Conservation (phyloP, 1,140 invertebrate genomes). For the Calliphora vicina region DNA sequence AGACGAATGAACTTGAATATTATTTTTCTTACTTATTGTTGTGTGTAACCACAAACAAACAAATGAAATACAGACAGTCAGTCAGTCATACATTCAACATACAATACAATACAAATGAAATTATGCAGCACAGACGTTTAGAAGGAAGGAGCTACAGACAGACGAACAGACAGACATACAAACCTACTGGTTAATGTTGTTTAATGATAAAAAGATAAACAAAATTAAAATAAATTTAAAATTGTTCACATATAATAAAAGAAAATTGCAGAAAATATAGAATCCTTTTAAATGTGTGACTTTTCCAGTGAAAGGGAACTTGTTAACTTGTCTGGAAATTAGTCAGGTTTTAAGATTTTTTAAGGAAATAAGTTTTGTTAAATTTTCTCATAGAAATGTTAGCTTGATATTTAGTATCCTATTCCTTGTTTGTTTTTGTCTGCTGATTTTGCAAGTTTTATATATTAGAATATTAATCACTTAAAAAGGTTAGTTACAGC, state of each 20-base stretch:
- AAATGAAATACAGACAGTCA: not conserved
- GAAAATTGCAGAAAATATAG: not conserved
- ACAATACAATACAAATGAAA: not conserved
- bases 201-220: not conserved
- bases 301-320: slow-evolving; percentile 5
- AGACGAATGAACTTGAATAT: slow-evolving; percentile 31
- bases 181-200: no score
- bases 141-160: not conserved
- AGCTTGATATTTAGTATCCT: no score
- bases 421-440: no score
- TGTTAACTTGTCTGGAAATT: not conserved
- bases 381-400: no score
- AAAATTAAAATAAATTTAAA: not conserved
- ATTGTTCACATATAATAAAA: not conserved
- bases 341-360: not conserved
- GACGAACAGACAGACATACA: no score
- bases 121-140: not conserved
- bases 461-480: no score
- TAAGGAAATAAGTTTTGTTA: no score
- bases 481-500: no score
- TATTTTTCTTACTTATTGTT: slow-evolving; percentile 18
- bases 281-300: slow-evolving; percentile 28
- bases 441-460: no score
- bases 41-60: slow-evolving; percentile 30
- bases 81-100: slow-evolving; percentile 9